Percentiles rank a stretch among this genome's conserved stretches.
Evolutionary conservation across 35 echinoderm and acorn worm genomes (phyloP).

Genomic region (Patiria miniata): DNA sequence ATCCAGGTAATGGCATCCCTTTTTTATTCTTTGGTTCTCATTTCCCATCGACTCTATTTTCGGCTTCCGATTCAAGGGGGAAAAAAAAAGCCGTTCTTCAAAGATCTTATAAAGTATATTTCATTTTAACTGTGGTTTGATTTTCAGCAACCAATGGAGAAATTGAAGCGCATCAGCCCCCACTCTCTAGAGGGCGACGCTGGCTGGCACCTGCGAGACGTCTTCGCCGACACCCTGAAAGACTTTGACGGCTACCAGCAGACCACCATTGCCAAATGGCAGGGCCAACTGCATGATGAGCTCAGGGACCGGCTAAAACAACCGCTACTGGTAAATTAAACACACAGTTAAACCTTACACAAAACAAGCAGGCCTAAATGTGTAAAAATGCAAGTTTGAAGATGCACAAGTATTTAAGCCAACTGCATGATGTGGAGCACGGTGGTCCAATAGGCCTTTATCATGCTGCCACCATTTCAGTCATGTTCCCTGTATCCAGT

Average conservation of each 20-base stretch:
- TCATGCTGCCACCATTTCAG: too few relatives aligned
- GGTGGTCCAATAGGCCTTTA: too few relatives aligned
- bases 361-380: too few relatives aligned
- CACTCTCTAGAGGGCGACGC: conserved; percentile 96
- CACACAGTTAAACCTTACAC: too few relatives aligned
- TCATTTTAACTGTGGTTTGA: neutral
- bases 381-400: too few relatives aligned
- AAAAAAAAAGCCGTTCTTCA: too few relatives aligned
- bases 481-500: too few relatives aligned
- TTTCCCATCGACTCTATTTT: conserved; percentile 5
- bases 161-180: conserved; percentile 90
- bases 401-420: too few relatives aligned
- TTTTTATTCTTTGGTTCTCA: too few relatives aligned
- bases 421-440: too few relatives aligned
- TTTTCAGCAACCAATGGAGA: conserved; percentile 95
- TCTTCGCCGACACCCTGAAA: conserved; percentile 88
- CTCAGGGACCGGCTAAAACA: conserved; percentile 95
- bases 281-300: conserved; percentile 76
- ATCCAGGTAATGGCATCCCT: conserved; percentile 66
- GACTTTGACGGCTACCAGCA: conserved; percentile 87
- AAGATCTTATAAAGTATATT: too few relatives aligned
- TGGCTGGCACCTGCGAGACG: conserved; percentile 95
- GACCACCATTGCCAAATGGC: conserved; percentile 77
- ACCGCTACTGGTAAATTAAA: conserved; percentile 82
- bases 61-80: neutral